A percentile compares a stretch with the other conserved stretches of the same genome.
phyloP scores from a whole-genome alignment of 2,113 vertebrate genomes.

The Strigops habroptila region DNA sequence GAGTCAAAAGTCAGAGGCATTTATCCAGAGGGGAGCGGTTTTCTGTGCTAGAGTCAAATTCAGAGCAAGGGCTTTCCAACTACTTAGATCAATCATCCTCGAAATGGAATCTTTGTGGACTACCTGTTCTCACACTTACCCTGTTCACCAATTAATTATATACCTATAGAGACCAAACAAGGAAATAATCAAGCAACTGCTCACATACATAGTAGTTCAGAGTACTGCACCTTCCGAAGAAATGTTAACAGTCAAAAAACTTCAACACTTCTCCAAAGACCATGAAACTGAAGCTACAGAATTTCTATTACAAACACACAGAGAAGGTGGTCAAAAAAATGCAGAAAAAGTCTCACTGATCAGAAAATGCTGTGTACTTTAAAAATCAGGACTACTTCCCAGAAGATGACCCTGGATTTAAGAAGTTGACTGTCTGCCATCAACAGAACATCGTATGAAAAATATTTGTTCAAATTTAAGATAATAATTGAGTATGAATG shows the following conservation, averaged over 20 bases:
- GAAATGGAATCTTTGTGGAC: background rate
- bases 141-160: background rate
- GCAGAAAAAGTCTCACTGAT: background rate
- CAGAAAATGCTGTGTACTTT: background rate
- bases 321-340: background rate
- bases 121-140: background rate
- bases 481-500: background rate
- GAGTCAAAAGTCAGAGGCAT: background rate
- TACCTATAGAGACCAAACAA: background rate
- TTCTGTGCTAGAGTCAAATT: background rate
- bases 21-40: fast-evolving
- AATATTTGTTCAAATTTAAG: background rate
- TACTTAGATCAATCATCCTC: background rate
- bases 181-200: background rate
- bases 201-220: background rate
- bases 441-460: background rate
- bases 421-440: background rate
- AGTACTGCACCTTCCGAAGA: background rate
- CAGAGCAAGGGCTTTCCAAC: background rate
- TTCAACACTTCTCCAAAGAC: background rate
- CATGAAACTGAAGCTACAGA: background rate
- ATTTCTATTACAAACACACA: background rate
- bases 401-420: background rate
- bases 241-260: background rate
- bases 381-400: background rate